Evolutionary conservation across 1,140 invertebrate species (phyloP), one percentile per base, ranked within the genome.

Genomic region (Sycophila sp.): DNA sequence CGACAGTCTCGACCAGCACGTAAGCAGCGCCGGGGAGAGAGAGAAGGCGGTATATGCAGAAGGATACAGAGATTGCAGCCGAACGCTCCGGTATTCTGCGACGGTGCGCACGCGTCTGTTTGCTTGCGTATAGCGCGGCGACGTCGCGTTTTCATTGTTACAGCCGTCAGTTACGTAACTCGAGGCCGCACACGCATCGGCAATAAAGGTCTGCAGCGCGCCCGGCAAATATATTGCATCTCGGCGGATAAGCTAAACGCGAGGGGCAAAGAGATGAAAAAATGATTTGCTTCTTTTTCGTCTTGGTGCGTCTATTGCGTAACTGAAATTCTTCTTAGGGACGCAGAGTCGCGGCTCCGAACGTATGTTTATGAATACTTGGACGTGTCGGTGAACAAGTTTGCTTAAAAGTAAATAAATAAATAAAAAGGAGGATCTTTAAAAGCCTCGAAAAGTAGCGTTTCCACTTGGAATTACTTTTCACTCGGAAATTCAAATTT

Each of bases 221-320:
- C 30, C 17, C 68, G 47, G 34, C 51, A 59, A 53, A 36, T 53
- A 64, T 67, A 70, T 73, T 72, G 55, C 74, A 51, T 71, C 69
- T 73, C 55, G 51, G 69, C 36, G 70, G 68, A 75, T 63, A 68
- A 72, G 38, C 10, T 2, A n/a, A n/a, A n/a, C n/a, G n/a, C n/a
- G n/a, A n/a, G 13, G 10, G 58, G 19, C 5, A 24, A n/a, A 49
- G 19, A 10, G 42, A 42, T 26, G 6, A 6, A 49, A 13, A 26
- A 47, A 30, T 17, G 17, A 10, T 47, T 47, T 47, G n/a, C n/a
- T n/a, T n/a, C n/a, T n/a, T n/a, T n/a, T n/a, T n/a, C n/a, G n/a
- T n/a, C n/a, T n/a, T n/a, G n/a, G n/a, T n/a, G n/a, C n/a, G n/a
- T n/a, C n/a, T n/a, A n/a, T n/a, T n/a, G n/a, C n/a, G n/a, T n/a